These are phyloP conservation scores for Planococcus citri DNA, from an alignment of 1,140 invertebrate species.

Conservation along the genomic window DNA sequence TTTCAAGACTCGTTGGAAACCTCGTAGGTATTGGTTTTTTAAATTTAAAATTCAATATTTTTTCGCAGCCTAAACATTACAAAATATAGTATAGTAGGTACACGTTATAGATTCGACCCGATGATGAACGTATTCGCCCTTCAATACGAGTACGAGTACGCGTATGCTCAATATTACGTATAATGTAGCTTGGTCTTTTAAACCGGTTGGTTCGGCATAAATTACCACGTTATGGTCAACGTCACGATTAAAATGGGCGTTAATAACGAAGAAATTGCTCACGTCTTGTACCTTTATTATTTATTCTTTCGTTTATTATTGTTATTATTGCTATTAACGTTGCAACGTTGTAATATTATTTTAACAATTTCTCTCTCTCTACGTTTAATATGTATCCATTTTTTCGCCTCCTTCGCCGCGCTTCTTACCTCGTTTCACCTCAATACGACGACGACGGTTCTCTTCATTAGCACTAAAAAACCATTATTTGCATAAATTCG, in stretches of 20 bases:
- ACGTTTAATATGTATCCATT: neutral
- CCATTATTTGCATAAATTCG: conserved; percentile 18
- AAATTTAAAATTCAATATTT: too few species aligned
- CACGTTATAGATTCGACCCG: too few species aligned
- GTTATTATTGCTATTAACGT: conserved; percentile 19
- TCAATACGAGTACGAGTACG: neutral
- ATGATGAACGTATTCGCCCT: neutral
- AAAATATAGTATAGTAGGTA: too few species aligned
- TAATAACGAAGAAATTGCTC: conserved; percentile 19
- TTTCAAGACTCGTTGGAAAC: too few species aligned
- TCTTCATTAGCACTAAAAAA: conserved; percentile 3
- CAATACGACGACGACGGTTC: neutral
- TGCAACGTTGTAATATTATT: conserved; percentile 19
- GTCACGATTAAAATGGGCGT: conserved; percentile 20
- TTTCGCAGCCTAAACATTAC: too few species aligned
- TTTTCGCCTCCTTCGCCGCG: neutral
- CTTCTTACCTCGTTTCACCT: neutral
- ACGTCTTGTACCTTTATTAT: conserved; percentile 18
- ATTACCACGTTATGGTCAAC: conserved; percentile 20
- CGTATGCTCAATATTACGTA: neutral
- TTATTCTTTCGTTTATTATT: conserved; percentile 21
- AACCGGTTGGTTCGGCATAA: conserved; percentile 4
- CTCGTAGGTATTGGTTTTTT: too few species aligned
- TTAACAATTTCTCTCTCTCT: conserved; percentile 10
- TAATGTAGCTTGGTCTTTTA: conserved; percentile 13